Conservation (phyloP, 1,140 invertebrate species). For the Akabosia matsudoensis region DNA sequence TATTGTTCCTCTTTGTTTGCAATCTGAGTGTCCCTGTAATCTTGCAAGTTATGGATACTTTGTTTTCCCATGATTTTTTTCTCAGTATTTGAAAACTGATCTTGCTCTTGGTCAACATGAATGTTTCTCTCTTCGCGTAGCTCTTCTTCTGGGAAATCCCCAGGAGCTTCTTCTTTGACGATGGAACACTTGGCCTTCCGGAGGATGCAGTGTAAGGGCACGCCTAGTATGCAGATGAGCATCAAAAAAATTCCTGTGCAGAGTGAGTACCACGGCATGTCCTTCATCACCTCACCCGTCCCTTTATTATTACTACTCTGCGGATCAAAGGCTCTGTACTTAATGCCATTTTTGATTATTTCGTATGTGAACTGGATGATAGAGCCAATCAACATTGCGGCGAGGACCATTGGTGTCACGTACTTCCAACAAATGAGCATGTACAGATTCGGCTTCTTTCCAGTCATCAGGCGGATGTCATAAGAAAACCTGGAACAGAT, state of each 20-base stretch:
- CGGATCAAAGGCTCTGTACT: neutral
- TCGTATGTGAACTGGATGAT: neutral
- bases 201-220: neutral
- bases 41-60: neutral
- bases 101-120: neutral
- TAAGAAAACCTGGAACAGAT: conserved; percentile 69
- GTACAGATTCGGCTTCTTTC: conserved; percentile 74
- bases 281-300: neutral
- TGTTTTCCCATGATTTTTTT: neutral
- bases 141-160: neutral
- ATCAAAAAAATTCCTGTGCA: neutral
- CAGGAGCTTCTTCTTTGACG: neutral
- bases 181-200: neutral
- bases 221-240: neutral
- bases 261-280: neutral
- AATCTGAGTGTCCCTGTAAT: too few relatives aligned
- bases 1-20: too few relatives aligned
- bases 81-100: neutral
- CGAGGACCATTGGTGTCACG: conserved; percentile 78
- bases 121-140: neutral
- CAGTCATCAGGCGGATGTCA: conserved; percentile 91
- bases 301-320: neutral
- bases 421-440: conserved; percentile 94
- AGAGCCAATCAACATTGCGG: conserved; percentile 56
- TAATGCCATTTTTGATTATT: neutral